Evolutionary conservation across 2,113 vertebrate genomes (phyloP).

Genomic region (Macquaria australasica): DNA sequence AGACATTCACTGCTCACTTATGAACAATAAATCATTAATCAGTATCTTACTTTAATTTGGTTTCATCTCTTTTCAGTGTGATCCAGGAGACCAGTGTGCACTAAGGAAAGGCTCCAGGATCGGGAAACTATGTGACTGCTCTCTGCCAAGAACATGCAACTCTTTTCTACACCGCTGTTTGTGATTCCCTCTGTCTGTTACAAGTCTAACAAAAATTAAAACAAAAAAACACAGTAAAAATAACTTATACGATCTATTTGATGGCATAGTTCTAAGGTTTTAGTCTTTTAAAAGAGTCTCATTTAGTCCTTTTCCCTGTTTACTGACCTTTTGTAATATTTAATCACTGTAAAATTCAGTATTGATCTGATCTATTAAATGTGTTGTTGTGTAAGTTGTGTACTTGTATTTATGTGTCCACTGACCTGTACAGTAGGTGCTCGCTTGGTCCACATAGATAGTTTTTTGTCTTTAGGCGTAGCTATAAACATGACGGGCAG

Average conservation of each 20-base stretch:
- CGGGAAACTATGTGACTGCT: conserved; percentile 78
- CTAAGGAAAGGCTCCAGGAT: conserved; percentile 76
- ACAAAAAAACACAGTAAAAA: background rate
- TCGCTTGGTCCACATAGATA: conserved; percentile 92
- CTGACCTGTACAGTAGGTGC: conserved; percentile 91
- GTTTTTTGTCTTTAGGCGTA: conserved; percentile 91
- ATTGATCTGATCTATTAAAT: conserved; percentile 34
- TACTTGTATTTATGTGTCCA: conserved; percentile 22
- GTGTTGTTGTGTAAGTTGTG: background rate
- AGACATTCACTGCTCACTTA: background rate
- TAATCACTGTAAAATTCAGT: background rate
- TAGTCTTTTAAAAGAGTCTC: too few relatives aligned
- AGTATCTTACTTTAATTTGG: background rate
- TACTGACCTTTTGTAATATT: conserved; percentile 9
- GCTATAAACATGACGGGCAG: conserved; percentile 93
- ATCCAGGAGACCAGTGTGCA: conserved; percentile 77
- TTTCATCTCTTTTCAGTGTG: conserved; percentile 64
- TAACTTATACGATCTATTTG: background rate
- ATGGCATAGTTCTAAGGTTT: background rate
- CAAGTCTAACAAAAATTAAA: background rate
- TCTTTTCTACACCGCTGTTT: conserved; percentile 79
- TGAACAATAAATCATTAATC: background rate
- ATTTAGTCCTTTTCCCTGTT: background rate
- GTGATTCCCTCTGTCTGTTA: conserved; percentile 45
- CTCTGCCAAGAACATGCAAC: conserved; percentile 75